Evolutionary conservation across 2,797 vertebrate species (phyloP), one percentile per base, ranked within the genome.

Genomic region (Orientallactaga sibirica): DNA sequence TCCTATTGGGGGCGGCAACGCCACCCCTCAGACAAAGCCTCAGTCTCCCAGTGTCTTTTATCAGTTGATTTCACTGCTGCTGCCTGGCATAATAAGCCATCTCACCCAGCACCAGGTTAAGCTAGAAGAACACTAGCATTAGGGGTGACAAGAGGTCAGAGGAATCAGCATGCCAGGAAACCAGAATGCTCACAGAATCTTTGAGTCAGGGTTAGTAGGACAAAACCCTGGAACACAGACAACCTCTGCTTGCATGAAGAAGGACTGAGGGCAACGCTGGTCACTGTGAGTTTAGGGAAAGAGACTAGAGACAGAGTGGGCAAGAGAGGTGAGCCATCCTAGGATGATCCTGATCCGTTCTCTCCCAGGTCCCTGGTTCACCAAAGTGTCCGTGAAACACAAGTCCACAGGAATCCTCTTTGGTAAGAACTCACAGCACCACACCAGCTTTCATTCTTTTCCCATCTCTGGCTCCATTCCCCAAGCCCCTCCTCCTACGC

Each of bases 21-120:
- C 94, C 22, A 15, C 92, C 85, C 92, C 94, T 94, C 96, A 93
- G 78, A 92, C 61, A 70, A 91, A 94, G 43, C 48, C 24, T 73
- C 25, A 15, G 83, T 84, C 88, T 95, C 68, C 83, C 78, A 79
- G 92, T 94, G 90, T 68, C 83, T 79, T 90, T 94, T 84, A 84
- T 37, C 88, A 92, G 67, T 82, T 70, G 77, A 52, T 41, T 71
- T 79, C 52, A 33, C 62, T 29, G 78, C 90, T 61, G 52, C 92
- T 55, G 43, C 48, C 92, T 71, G 52, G 41, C 4, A 37, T 82
- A 71, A 84, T n/a, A 85, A 80, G 83, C 93, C 79, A 48, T 74
- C 84, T 77, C 4, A 9, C 64, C 75, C 52, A 62, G 79, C 67
- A n/a, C 81, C 85, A 48, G 85, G 82, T 73, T 68, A 82, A 90